Percentiles rank a stretch among this genome's conserved stretches.
These are phyloP conservation scores for Pseudanteris insignis DNA, from an alignment of 2,888 invertebrate species.

Conservation along the genomic window DNA sequence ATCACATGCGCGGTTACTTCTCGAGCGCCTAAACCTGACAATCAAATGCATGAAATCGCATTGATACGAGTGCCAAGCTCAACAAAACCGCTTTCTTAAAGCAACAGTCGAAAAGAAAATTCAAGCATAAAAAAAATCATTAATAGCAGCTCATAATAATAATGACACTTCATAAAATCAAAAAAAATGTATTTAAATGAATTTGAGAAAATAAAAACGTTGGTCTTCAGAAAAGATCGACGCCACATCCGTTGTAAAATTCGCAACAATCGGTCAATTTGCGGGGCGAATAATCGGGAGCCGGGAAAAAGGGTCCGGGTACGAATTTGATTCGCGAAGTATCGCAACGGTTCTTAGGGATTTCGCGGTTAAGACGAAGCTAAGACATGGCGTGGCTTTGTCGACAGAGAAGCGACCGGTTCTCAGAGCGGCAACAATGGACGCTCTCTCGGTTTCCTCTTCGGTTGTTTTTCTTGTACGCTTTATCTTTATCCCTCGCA, in stretches of 20 bases:
- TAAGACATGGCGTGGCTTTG: constrained; percentile 34
- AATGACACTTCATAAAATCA: no score
- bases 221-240: no score
- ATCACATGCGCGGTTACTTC: background rate
- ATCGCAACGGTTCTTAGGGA: constrained; percentile 33
- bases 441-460: constrained; percentile 38
- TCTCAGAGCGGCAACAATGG: constrained; percentile 43
- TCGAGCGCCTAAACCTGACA: no score
- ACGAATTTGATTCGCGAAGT: constrained; percentile 19
- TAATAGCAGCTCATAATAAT: no score
- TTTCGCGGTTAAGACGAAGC: constrained; percentile 34
- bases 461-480: constrained; percentile 30
- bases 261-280: constrained; percentile 10
- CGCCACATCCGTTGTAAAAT: constrained; percentile 9
- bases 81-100: no score
- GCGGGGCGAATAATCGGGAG: no score
- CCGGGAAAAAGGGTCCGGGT: constrained; percentile 18
- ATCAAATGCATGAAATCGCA: no score
- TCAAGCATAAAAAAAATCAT: no score
- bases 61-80: no score
- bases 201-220: no score
- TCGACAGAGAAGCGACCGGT: constrained; percentile 39
- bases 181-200: no score
- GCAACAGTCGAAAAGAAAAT: no score
- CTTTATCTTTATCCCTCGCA: constrained; percentile 26